phyloP scores from a whole-genome alignment of 2,888 invertebrate genomes.

The Callimorpha dominula region DNA sequence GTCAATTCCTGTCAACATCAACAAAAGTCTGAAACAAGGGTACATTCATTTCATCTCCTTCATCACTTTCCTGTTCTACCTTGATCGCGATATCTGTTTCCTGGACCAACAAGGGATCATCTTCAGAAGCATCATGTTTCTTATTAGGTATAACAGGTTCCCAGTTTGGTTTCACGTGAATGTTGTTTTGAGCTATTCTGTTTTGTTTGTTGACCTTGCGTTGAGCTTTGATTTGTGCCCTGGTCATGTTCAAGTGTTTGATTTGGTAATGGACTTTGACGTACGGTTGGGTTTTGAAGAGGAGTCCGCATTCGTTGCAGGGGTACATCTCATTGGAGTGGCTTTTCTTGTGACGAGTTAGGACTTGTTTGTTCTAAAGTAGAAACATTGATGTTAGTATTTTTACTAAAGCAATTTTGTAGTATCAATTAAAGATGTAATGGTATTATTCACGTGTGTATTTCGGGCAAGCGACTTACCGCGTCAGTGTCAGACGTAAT shows the following conservation, averaged over 20 bases:
- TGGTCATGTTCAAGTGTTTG: conserved; percentile 63
- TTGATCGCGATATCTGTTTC: conserved; percentile 28
- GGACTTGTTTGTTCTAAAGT: conserved; percentile 64
- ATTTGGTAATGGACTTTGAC: conserved; percentile 65
- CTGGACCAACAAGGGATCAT: conserved; percentile 34
- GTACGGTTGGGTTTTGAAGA: conserved; percentile 65
- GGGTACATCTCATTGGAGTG: conserved; percentile 64
- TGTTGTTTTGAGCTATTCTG: conserved; percentile 38
- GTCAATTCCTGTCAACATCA: conserved; percentile 25
- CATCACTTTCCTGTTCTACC: conserved; percentile 16
- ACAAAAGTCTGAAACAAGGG: conserved; percentile 41
- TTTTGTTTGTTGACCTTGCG: conserved; percentile 45
- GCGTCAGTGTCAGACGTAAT: too few relatives aligned
- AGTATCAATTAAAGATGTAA: too few relatives aligned
- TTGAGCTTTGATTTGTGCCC: conserved; percentile 59
- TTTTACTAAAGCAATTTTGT: too few relatives aligned
- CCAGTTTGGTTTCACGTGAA: conserved; percentile 27
- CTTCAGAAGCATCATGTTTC: not conserved
- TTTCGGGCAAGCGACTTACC: too few relatives aligned
- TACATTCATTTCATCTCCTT: conserved; percentile 15
- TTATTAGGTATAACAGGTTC: conserved; percentile 27
- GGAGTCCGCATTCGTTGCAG: conserved; percentile 63
- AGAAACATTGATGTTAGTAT: too few relatives aligned
- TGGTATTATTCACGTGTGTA: too few relatives aligned
- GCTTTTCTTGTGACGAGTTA: conserved; percentile 61